A percentile compares a stretch with the other conserved stretches of the same genome.
These are phyloP conservation scores for Thumatha senex DNA, from an alignment of 2,888 invertebrate species.

Conservation along the genomic window DNA sequence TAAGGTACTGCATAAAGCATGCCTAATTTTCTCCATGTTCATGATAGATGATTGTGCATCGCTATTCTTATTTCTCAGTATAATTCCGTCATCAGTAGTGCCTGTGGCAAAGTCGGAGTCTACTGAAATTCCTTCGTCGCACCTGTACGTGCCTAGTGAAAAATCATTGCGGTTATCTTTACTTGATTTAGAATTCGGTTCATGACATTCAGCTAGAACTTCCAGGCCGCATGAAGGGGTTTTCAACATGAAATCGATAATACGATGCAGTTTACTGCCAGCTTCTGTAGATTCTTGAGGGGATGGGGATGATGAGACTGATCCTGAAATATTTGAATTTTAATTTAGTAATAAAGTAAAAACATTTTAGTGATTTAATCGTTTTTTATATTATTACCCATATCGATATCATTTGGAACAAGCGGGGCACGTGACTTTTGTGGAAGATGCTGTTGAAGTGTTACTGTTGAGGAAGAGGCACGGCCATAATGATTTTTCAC, in stretches of 20 bases:
- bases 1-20: conserved; percentile 49
- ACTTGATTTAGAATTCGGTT: conserved; percentile 32
- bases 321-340: conserved; percentile 36
- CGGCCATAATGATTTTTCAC: conserved; percentile 55
- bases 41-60: neutral
- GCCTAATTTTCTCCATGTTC: conserved; percentile 52
- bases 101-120: conserved; percentile 52
- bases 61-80: conserved; percentile 15
- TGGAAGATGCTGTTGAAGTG: conserved; percentile 23
- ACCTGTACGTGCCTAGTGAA: conserved; percentile 28
- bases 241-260: conserved; percentile 50
- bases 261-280: conserved; percentile 53
- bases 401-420: conserved; percentile 53
- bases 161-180: conserved; percentile 17
- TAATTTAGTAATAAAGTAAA: neutral
- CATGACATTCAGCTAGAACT: conserved; percentile 43
- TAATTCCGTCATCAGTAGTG: conserved; percentile 50
- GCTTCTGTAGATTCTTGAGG: conserved; percentile 49
- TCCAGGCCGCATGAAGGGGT: conserved; percentile 32
- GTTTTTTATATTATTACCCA: conserved; percentile 38
- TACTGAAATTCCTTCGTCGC: conserved; percentile 34
- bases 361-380: neutral
- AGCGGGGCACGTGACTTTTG: conserved; percentile 54
- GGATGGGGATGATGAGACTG: conserved; percentile 43
- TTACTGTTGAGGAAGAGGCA: conserved; percentile 15